Base-by-base conservation (phyloP, 30 jellyfish, hydroid and myxozoan genomes). In the Nemopilema nomurai region DNA sequence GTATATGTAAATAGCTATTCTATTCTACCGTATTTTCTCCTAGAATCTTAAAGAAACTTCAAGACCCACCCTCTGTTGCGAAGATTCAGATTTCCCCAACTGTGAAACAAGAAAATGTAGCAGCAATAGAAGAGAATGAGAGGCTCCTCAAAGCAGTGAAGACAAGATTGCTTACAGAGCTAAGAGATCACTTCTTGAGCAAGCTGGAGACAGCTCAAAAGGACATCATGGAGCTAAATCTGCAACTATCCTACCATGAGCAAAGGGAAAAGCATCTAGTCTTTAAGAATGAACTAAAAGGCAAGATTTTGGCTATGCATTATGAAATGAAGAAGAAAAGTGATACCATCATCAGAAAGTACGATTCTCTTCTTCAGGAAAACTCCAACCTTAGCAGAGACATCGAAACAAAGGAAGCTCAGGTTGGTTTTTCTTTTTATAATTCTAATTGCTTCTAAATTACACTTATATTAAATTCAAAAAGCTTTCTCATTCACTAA, bases 251-350 rank as follows among this genome's bases (percentile, higher is more conserved):
- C 24, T 33, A 32, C 33, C 83, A 31, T 13, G 53, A 16, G 3
- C 70, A 33, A 20, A 41, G 53, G 69, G 25, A 31, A 8, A 32
- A 22, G 20, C 51, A 41, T n/a, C 30, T 73, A 1, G 70, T n/a
- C 22, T 41, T 73, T 33, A 73, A 31, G n/a, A 69, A 73, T 73
- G 71, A 73, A 20, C 33, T 73, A 23, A 32, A 67, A 33, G 33
- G 53, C 22, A 73, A 41, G 4, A 8, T 73, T 18, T 16, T 71
- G 18, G 23, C 29, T 30, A 71, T 18, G 41, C 22, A 22, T 32
- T 69, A 41, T 1, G 21, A 32, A 20, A 33, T 8, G 31, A 20
- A 31, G 69, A 33, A 18, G 28, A 26, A 49, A 32, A 29, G 51
- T 18, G 29, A 27, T 25, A 8, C 24, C 13, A 16, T 30, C 25